Base-by-base conservation (phyloP, 2,113 vertebrate species). In the Oreochromis niloticus region DNA sequence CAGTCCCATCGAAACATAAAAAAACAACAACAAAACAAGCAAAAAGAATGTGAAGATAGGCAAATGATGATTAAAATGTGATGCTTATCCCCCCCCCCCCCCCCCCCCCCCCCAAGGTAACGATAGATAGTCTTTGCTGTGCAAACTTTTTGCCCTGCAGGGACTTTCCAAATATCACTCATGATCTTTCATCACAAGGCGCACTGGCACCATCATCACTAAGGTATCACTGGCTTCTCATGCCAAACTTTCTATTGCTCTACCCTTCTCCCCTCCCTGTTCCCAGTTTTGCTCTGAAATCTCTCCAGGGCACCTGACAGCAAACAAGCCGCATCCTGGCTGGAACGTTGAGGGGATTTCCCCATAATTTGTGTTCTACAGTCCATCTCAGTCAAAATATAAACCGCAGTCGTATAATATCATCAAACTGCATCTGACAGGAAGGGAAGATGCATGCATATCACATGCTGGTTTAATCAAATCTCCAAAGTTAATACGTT, bases 21-120 rank as follows among this genome's bases (percentile, higher is more conserved):
- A 86, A 85, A 93, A 91, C 80, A 88, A 82, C 86, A 95, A 91
- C 95, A 94, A 96, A 90, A 95, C 85, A 85, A 93, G 91, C 68
- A 88, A 82, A 95, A 78, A 50, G 27, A 19, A 32, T 50, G 27
- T 80, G 7, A 88, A 89, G 39, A 24, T 50, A 87, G 59, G 41
- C 80, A 92, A 90, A 92, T 88, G 48, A 84, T 85, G 19, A 82
- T 82, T 32, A 85, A 87, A 88, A 85, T 86, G 41, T 81, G 73
- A 88, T 82, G 73, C 16, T 84, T 71, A 81, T 86, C 86, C 73
- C 11, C 30, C 50, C 87, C 73, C 11, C 30, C 50, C 63, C 32
- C 19, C 10, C 86, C 73, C 11, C 30, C 50, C 87, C 73, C 11
- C 32, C 19, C 10, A 39, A 84, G 39, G 85, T 90, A 79, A 85